Evolutionary conservation across 2,888 invertebrate genomes (phyloP), one percentile per base, ranked within the genome.

Genomic region (Cryptus armator): DNA sequence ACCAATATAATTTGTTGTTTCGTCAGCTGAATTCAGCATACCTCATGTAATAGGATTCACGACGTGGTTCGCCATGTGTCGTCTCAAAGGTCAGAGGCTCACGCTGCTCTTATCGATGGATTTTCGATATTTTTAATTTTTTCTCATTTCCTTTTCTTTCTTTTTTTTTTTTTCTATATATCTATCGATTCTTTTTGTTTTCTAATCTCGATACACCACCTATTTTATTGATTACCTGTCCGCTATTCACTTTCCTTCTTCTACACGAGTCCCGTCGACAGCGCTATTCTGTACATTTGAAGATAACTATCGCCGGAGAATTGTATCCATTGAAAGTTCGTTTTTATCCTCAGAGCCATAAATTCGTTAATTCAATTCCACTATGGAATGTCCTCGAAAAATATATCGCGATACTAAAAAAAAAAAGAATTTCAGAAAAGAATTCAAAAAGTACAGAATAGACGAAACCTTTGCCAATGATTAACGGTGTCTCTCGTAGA

Each of bases 1-100:
- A 81, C 67, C 71, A 48, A 75, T 46, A 76, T 72, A 76, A 46
- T 84, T 82, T 83, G 70, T 80, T 85, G 84, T 83, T 86, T 76
- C 86, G 85, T 87, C 90, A 94, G 93, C 91, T 89, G 93, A 93
- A 87, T 91, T 92, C 89, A 90, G 90, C 88, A 93, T 94, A 92
- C 93, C 90, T 89, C 94, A 92, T 89, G 94, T 94, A 90, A 94
- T 95, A 91, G 95, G 94, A 92, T 95, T 95, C 92, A 95, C 95
- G 74, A 94, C 95, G 88, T 95, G 95, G 95, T 94, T 95, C 92
- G 94, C 95, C 87, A 93, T 94, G 93, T 94, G 94, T 91, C 94
- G 93, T 87, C 93, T 92, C 88, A 95, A 95, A 95, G 95, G 95
- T 95, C 94, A 94, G 94, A 90, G 59, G 79, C 70, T 84, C 81